Evolutionary conservation across 2,113 vertebrate genomes (phyloP), one percentile per base, ranked within the genome.

Genomic region (Isichthys henryi): DNA sequence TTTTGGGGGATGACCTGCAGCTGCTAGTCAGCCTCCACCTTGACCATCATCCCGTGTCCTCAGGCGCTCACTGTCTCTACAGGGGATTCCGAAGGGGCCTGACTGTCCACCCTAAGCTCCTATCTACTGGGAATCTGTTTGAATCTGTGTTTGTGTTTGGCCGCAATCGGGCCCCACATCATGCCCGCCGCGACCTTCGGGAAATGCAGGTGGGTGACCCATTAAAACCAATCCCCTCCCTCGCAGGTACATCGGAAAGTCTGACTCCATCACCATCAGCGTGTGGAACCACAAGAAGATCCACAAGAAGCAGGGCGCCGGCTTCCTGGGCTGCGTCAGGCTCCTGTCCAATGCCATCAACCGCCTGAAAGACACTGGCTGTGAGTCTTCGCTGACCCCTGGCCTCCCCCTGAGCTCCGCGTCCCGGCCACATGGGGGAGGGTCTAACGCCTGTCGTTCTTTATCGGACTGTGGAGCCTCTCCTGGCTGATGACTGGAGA

Each of bases 291-390:
- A 97, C 92, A 97, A 97, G 95, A 97, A 97, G 93, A 99, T 99
- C 89, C 98, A 99, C 95, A 99, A 99, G 96, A 99, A 99, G 93
- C 98, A 99, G 94, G 98, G 98, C 70, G 98, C 98, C 21, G 98
- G 98, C 15, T 99, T 99, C 95, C 96, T 99, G 92, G 98, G 98
- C 91, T 99, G 98, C 91, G 98, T 99, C 88, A 97, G 98, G 70
- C 98, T 99, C 92, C 97, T 99, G 91, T 97, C 96, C 88, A 97
- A 96, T 0, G 96, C 96, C 77, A 97, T 97, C 94, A 97, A 96
- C 90, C 97, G 96, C 92, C 96, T 97, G 91, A 97, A 97, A 95
- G 97, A 97, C 94, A 97, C 97, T 93, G 97, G 97, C 92, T 97
- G 97, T 97, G 92, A 97, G 97, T 90, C 10, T 11, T 11, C 7